Evolutionary conservation across 1,140 invertebrate species (phyloP), one percentile per base, ranked within the genome.

Genomic region (Hydropsyche tenuis): DNA sequence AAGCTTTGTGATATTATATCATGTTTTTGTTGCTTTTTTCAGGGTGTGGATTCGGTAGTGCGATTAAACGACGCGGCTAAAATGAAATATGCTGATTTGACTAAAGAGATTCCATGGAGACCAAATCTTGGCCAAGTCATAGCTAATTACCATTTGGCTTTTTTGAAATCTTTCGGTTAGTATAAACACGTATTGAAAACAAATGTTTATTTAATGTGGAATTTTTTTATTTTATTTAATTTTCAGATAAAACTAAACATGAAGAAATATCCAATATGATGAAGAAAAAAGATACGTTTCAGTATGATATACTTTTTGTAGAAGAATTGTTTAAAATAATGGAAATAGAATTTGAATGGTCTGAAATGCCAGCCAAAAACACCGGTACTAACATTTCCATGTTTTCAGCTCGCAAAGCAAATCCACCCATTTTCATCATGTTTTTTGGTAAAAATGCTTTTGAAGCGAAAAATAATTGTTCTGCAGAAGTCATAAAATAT

Each of bases 341-440:
- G 7, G n/a, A 14, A 5, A 7, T 70, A 14, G 51, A 60, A 12
- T 70, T 37, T 22, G 51, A 53, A 37, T 70, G 76, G 64, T 81
- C 7, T 76, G 56, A 30, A 12, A 45, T 16, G 51, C 63, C 11
- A 77, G 4, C 30, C n/a, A 42, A 65, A 42, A 63, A 37, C 14
- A 42, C 1, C 3, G 16, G 5, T n/a, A n/a, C n/a, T n/a, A 16
- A 65, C 43, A 43, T 23, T 65, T 16, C 30, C 22, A 12, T 42
- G 78, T 69, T 79, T 75, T 73, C 75, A 80, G 9, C 77, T 69
- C 63, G 30, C 80, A 62, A 69, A 53, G 45, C 60, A 4, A 71
- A 74, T 66, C 64, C 60, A 25, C 51, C 65, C 6, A 53, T 71
- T 74, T 25, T 64, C 46, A 14, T 69, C n/a, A 22, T 51, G 27